These are phyloP conservation scores for Polydrusus pterygomalis DNA, from an alignment of 2,888 invertebrate genomes.

Conservation along the genomic window DNA sequence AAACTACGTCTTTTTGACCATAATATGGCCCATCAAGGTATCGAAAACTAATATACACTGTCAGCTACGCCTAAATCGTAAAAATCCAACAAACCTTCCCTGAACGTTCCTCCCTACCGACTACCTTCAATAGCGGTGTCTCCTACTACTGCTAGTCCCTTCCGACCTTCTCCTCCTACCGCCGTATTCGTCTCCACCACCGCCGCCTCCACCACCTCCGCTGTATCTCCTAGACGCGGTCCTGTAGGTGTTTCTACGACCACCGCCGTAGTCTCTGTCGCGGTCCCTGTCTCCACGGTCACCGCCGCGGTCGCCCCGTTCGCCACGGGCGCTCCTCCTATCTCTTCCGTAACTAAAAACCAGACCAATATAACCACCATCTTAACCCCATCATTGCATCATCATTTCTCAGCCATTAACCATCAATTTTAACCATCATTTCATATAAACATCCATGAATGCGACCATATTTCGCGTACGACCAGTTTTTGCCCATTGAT, in stretches of 20 bases:
- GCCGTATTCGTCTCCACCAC: slow-evolving; percentile 59
- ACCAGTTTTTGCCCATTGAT: slow-evolving; percentile 45
- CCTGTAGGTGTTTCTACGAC: slow-evolving; percentile 27
- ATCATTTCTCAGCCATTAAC: slow-evolving; percentile 28
- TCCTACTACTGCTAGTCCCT: slow-evolving; percentile 57
- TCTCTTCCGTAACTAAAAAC: slow-evolving; percentile 56
- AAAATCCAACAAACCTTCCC: slow-evolving; percentile 8
- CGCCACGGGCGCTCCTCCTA: slow-evolving; percentile 46
- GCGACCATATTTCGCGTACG: slow-evolving; percentile 33
- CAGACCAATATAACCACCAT: slow-evolving; percentile 50
- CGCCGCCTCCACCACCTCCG: slow-evolving; percentile 45
- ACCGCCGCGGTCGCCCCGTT: slow-evolving; percentile 24
- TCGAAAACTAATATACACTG: background rate
- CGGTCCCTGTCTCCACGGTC: slow-evolving; percentile 35
- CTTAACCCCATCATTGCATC: slow-evolving; percentile 41
- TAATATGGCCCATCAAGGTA: too few relatives aligned
- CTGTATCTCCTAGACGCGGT: slow-evolving; percentile 53
- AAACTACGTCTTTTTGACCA: too few relatives aligned
- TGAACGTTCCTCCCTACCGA: background rate
- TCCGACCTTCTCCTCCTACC: slow-evolving; percentile 63
- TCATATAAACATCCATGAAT: slow-evolving; percentile 29
- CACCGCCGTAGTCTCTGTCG: slow-evolving; percentile 40
- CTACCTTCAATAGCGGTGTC: slow-evolving; percentile 47
- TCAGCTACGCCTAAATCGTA: background rate
- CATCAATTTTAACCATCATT: slow-evolving; percentile 2